A percentile compares a stretch with the other conserved stretches of the same genome.
Conservation (phyloP, 2,888 invertebrate genomes). For the Tenthredo scrophulariae region DNA sequence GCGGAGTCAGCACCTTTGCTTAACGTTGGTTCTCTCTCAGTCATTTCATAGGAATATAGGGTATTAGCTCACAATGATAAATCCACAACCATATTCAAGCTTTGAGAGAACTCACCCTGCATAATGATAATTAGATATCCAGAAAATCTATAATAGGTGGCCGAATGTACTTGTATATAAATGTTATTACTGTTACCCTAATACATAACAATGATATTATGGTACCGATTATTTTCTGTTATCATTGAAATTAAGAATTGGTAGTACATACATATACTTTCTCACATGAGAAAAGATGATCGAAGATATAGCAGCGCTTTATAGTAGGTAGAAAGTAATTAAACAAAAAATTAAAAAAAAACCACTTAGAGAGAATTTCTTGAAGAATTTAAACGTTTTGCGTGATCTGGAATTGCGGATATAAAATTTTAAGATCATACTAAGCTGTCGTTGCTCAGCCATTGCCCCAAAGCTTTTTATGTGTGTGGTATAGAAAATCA, state of each 20-base stretch:
- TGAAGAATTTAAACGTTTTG: background rate
- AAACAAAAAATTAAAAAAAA: background rate
- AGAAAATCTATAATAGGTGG: constrained; percentile 16
- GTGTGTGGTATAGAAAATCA: background rate
- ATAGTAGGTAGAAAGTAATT: background rate
- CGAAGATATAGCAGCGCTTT: background rate
- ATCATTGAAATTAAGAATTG: constrained; percentile 18
- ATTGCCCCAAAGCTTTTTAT: background rate
- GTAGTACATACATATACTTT: background rate
- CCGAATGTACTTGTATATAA: constrained; percentile 44
- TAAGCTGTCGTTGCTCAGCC: background rate
- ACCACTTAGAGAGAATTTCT: background rate
- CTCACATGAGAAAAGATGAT: background rate
- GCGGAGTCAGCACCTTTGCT: background rate
- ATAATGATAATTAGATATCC: background rate
- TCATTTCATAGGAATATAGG: background rate
- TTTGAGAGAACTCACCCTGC: background rate
- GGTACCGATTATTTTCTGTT: background rate
- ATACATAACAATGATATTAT: constrained; percentile 38
- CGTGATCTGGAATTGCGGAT: background rate
- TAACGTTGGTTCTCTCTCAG: background rate
- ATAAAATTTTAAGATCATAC: background rate
- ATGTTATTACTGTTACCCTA: constrained; percentile 41
- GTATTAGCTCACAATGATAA: background rate
- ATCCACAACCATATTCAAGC: background rate